Percentiles rank a stretch among this genome's conserved stretches.
Conservation (phyloP, 2,797 vertebrate species). For the Delichon dasypus region DNA sequence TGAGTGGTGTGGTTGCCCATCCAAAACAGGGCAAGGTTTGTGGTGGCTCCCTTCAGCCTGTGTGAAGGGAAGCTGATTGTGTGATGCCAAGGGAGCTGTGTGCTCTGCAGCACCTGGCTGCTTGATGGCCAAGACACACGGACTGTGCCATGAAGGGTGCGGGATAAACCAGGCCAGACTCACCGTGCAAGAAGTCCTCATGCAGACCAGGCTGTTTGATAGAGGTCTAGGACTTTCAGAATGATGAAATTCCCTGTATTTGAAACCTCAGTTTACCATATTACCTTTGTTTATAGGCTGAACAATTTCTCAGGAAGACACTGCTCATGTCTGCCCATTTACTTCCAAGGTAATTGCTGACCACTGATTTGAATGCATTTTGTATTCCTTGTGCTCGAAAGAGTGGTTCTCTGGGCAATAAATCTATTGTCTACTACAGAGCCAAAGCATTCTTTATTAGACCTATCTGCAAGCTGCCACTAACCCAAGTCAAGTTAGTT, state of each 20-base stretch:
- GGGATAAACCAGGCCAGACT: not conserved
- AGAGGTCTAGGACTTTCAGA: not conserved
- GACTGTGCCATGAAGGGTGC: not conserved
- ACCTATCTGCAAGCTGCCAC: not conserved
- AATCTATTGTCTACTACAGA: not conserved
- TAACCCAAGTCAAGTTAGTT: not conserved
- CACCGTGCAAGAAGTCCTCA: fast-evolving
- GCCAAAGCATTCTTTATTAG: not conserved
- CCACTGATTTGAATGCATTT: not conserved
- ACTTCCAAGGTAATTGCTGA: not conserved
- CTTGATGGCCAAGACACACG: not conserved
- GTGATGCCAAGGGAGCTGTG: not conserved
- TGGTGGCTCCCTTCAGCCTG: not conserved
- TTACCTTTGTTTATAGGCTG: not conserved
- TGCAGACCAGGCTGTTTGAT: not conserved
- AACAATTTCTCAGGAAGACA: not conserved
- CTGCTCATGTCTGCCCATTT: not conserved
- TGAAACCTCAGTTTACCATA: not conserved
- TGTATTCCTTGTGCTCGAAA: not conserved
- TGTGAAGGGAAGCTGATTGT: not conserved
- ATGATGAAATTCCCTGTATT: not conserved
- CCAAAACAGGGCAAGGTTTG: fast-evolving
- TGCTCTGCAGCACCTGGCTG: not conserved
- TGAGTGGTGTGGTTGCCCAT: not conserved
- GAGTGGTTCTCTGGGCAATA: not conserved